A percentile compares a stretch with the other conserved stretches of the same genome.
Conservation (phyloP, 2,113 vertebrate genomes). For the Cacatua alba region DNA sequence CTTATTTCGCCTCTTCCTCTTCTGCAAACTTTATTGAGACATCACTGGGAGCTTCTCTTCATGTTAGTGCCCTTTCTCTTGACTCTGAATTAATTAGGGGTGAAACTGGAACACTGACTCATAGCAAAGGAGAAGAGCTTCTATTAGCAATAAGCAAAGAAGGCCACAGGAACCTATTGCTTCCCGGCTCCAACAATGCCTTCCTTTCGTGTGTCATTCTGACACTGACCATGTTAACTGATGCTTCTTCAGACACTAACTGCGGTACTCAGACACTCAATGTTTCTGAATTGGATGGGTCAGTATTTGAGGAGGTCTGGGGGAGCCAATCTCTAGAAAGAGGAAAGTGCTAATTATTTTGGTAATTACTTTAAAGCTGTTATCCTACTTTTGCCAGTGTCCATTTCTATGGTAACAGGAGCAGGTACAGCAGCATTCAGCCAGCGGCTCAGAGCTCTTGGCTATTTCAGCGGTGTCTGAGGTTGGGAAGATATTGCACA, state of each 20-base stretch:
- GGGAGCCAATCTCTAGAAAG: not conserved
- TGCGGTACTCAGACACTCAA: not conserved
- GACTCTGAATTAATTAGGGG: slow-evolving; percentile 22
- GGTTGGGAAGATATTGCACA: not conserved
- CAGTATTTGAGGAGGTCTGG: not conserved
- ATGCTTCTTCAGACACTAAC: not conserved
- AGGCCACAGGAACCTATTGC: not conserved
- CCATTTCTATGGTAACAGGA: slow-evolving; percentile 50
- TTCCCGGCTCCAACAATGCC: not conserved
- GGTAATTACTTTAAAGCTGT: slow-evolving; percentile 12
- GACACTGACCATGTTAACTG: not conserved
- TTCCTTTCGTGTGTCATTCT: not conserved
- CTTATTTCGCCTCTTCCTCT: not conserved
- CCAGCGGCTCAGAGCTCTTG: not conserved
- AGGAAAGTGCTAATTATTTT: not conserved
- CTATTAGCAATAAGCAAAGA: slow-evolving; percentile 21
- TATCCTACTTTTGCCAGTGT: not conserved
- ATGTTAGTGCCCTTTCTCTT: not conserved
- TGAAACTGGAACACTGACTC: slow-evolving; percentile 57
- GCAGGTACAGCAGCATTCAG: slow-evolving; percentile 29
- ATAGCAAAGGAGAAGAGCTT: slow-evolving; percentile 13
- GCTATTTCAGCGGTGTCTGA: not conserved
- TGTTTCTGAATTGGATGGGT: not conserved
- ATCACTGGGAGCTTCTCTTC: not conserved
- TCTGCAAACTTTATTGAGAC: not conserved